These are phyloP conservation scores for Drosophila phalerata DNA, from an alignment of 2,888 invertebrate genomes.

Conservation along the genomic window DNA sequence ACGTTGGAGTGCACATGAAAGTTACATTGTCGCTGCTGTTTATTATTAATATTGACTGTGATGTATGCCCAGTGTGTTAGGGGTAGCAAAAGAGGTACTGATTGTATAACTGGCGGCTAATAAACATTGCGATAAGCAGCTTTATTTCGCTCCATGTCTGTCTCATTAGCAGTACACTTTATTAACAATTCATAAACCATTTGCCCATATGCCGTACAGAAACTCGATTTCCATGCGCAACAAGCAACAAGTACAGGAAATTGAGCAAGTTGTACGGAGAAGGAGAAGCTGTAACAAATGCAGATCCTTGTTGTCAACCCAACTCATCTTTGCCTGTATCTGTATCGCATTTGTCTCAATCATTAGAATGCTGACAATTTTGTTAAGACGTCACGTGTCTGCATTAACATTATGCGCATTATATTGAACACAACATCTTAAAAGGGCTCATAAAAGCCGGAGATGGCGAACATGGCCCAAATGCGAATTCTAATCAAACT, in stretches of 20 bases:
- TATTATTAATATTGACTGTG: constrained; percentile 65
- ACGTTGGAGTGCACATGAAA: background rate
- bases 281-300: background rate
- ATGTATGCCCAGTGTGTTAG: constrained; percentile 9
- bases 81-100: background rate
- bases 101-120: constrained; percentile 49
- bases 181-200: constrained; percentile 54
- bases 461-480: background rate
- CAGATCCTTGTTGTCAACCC: constrained; percentile 11
- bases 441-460: background rate
- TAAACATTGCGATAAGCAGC: constrained; percentile 63
- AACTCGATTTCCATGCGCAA: constrained; percentile 31
- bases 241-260: constrained; percentile 7
- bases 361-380: constrained; percentile 48
- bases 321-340: background rate
- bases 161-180: constrained; percentile 60
- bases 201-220: constrained; percentile 13
- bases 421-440: constrained; percentile 43
- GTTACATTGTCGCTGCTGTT: constrained; percentile 20
- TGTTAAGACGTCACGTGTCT: constrained; percentile 55
- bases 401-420: constrained; percentile 43
- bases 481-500: constrained; percentile 49
- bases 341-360: constrained; percentile 53
- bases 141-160: constrained; percentile 39
- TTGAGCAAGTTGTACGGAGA: background rate